Base-by-base conservation (phyloP, 2,797 vertebrate genomes). In the Carcharodon carcharias region DNA sequence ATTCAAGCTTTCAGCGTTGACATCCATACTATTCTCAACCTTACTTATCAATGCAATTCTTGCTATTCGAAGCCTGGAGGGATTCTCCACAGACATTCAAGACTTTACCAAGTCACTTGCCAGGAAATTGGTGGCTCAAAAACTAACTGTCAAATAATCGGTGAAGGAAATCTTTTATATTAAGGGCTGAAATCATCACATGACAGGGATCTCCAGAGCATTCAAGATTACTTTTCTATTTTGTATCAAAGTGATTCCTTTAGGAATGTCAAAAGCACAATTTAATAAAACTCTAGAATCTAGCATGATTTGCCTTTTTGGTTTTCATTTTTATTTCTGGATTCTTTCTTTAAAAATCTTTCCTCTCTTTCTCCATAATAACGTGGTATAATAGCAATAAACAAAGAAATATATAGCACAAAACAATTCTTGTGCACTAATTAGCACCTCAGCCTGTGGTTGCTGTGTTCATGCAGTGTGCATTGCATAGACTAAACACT, bases 381-480 rank as follows among this genome's bases (percentile, higher is more conserved):
- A 93, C 11, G 21, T 67, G 63, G 35, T 67, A 93, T 93, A 26
- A 61, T 67, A 67, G 18, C 61, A 93, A 93, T 61, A 67, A 61
- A n/a, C 91, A 67, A 63, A 91, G 58, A n/a, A 61, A 89, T 89
- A 16, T 67, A 26, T 11, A 65, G 91, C 91, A 93, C 61, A 93
- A 93, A 67, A 93, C 61, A 65, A 18, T 8, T 67, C 61, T 12
- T 93, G 61, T 67, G 91, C 63, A 65, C 91, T 45, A 65, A 93
- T 93, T 93, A 93, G 63, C 61, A 93, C 88, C 88, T 91, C 61
- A 93, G n/a, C 23, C 63, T 40, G 21, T 67, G 61, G 61, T 93
- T 40, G 61, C n/a, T 93, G 91, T 67, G 58, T 93, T 93, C 61
- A 67, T n/a, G 11, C 91, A 23, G 6, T 67, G 21, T 67, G 40